phyloP scores from a whole-genome alignment of 1,140 invertebrate species.

The Coptotermes formosanus region DNA sequence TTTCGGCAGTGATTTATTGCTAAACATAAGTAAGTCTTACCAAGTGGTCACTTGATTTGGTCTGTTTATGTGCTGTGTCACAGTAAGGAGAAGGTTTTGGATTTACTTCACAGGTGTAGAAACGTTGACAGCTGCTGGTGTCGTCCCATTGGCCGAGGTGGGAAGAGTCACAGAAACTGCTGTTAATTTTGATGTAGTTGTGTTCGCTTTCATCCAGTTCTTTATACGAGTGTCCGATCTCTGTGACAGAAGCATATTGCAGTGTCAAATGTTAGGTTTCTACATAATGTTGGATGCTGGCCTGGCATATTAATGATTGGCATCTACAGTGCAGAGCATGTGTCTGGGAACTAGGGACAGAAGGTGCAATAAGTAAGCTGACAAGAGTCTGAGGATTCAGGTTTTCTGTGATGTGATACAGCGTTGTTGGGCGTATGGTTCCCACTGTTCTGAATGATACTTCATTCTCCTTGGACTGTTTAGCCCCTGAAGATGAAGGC shows the following conservation, averaged over 20 bases:
- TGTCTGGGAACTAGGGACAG: no score
- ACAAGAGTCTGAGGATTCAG: no score
- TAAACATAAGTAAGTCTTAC: not conserved
- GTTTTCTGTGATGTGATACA: no score
- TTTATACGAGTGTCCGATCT: not conserved
- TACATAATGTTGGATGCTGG: no score
- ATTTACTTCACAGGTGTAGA: constrained; percentile 25
- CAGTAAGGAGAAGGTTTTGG: constrained; percentile 4
- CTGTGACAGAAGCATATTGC: not conserved
- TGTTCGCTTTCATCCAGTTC: not conserved
- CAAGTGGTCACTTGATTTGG: not conserved
- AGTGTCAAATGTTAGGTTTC: no score
- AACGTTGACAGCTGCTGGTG: constrained; percentile 21
- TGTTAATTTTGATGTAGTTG: constrained; percentile 20
- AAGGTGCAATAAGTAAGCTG: no score
- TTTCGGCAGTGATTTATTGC: not conserved
- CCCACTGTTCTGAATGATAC: no score
- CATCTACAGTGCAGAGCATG: no score
- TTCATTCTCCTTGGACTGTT: no score
- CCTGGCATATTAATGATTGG: no score
- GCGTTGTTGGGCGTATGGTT: no score
- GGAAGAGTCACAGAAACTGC: constrained; percentile 29
- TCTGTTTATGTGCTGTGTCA: not conserved
- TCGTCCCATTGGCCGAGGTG: constrained; percentile 35
- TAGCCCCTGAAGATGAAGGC: no score